Base-by-base conservation (phyloP, 2,888 invertebrate species). In the Antheraea assamensis region DNA sequence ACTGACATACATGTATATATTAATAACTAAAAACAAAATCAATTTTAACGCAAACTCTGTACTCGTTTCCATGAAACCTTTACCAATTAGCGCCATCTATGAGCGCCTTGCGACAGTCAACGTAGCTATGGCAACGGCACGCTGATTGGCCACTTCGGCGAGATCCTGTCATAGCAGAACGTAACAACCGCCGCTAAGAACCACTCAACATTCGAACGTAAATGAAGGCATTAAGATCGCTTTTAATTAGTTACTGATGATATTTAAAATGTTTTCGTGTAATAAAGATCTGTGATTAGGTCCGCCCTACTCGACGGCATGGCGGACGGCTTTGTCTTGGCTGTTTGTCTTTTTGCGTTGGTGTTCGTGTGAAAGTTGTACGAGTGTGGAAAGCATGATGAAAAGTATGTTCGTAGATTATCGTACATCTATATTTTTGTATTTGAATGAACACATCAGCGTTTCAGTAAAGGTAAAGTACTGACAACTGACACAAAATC, bases 121-220 rank as follows among this genome's bases (percentile, higher is more conserved):
- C 87, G 93, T 92, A 83, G 88, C 87, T 85, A 92, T 92, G 87
- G 91, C 86, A 90, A 94, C 94, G 87, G 87, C 79, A 81, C 89
- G 86, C 90, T 93, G 90, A 93, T 93, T 93, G 92, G 93, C 93
- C 90, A 90, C 92, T 92, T 91, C 87, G 82, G 75, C 77, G 72
- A 75, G 74, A 77, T 77, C 76, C 75, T 75, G 75, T 76, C 83
- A 77, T 75, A 74, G 73, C 83, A 78, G 78, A 90, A 87, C 80
- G 86, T 73, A 78, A 78, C 84, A 91, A 90, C 86, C 81, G 76
- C 82, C 85, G 76, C 75, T 70, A 75, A 73, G 72, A 72, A 75
- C 79, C 81, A 86, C 83, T 87, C 81, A 78, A 90, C 87, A 87
- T 81, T 86, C 81, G 81, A 85, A 85, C 87, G 85, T 92, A 86